Conservation (phyloP, 2,113 vertebrate genomes). For the Ascaphus truei region DNA sequence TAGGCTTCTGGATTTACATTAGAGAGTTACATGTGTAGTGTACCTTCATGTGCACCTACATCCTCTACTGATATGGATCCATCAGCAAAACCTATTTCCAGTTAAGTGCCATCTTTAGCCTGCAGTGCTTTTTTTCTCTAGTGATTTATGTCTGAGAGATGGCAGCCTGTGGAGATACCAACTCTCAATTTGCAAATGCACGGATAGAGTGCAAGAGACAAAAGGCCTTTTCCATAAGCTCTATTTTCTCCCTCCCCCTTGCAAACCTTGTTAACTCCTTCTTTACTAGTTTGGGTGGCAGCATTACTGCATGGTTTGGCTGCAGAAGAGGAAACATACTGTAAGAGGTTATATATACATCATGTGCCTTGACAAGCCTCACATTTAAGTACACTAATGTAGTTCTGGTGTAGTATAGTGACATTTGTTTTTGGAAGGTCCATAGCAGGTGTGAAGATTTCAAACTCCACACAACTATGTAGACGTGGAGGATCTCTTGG, state of each 20-base stretch:
- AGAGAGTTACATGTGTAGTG: constrained; percentile 25
- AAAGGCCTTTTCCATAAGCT: not conserved
- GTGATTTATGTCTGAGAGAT: not conserved
- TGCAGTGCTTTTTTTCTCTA: not conserved
- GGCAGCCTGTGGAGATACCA: constrained; percentile 2
- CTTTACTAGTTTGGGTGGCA: not conserved
- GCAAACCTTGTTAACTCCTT: constrained; percentile 12
- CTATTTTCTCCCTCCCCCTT: not conserved
- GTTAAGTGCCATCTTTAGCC: constrained; percentile 39
- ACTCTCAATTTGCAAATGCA: not conserved
- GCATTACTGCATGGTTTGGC: not conserved
- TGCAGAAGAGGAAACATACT: no score
- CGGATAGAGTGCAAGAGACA: constrained; percentile 27
- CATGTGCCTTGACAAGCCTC: no score
- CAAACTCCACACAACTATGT: no score
- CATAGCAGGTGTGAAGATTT: no score
- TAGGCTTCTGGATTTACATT: constrained; percentile 14
- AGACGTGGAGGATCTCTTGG: no score
- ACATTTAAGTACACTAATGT: no score
- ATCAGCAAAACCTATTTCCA: constrained; percentile 4
- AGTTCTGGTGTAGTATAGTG: no score
- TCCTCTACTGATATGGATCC: constrained; percentile 16
- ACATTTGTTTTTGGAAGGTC: no score
- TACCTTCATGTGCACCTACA: constrained; percentile 15
- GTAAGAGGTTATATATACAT: no score